Base-by-base conservation (phyloP, 2,113 vertebrate species). In the Morone saxatilis region DNA sequence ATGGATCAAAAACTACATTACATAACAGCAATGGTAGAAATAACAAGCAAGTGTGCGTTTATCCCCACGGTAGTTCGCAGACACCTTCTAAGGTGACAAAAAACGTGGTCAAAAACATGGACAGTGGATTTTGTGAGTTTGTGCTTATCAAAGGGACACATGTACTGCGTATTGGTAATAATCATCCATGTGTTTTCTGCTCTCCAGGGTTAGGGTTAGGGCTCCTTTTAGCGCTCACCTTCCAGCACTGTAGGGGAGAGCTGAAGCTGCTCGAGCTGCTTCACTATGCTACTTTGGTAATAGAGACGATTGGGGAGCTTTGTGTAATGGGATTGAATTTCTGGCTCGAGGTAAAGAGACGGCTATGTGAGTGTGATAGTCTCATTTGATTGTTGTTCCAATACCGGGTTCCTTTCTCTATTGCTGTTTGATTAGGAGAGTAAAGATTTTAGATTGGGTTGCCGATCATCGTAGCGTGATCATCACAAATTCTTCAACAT, bases 311-410 rank as follows among this genome's bases (percentile, higher is more conserved):
- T 40, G 65, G 9, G 62, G 72, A 86, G 83, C 84, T 84, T 86
- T 78, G 78, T 80, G 74, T 86, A 76, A 88, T 78, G 75, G 75
- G 81, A 90, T 91, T 78, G 80, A 47, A 51, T 93, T 92, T 84
- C 89, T 84, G 69, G 48, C 62, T 73, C 56, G 36, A 80, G 77
- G 83, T 87, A 76, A 82, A 73, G 70, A 76, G 70, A 81, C 47
- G 9, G 43, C 73, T 68, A 12, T 36, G 17, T 10, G 45, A 76
- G 47, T 22, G 53, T 4, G 41, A 83, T 63, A 2, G 38, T 4
- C 57, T 82, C 14, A 59, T 71, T 19, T 79, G 60, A 71, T 59
- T 45, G 12, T 84, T 1, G 9, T 38, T 86, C 62, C 75, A 84
- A 85, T 67, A 9, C 36, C 6, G 31, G 79, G 68, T 80, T 86